Percentiles rank a stretch among this genome's conserved stretches.
Evolutionary conservation across 2,113 vertebrate genomes (phyloP).

Genomic region (Herpetotheres cachinnans): DNA sequence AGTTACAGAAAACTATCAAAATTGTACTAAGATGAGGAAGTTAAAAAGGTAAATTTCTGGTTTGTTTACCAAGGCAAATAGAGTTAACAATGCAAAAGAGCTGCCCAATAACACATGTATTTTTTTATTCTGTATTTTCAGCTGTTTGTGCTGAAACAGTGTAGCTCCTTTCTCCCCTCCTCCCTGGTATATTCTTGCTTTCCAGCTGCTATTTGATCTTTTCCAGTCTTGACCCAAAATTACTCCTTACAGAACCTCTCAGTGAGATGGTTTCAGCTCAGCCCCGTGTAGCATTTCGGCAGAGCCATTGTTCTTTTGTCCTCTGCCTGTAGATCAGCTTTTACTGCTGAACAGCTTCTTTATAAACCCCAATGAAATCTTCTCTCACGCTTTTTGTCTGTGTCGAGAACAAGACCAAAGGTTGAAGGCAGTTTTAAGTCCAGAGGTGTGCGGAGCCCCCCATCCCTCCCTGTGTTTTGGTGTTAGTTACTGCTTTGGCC

Average conservation of each 20-base stretch:
- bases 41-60: neutral
- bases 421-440: neutral
- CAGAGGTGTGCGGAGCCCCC: neutral
- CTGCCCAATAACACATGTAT: neutral
- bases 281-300: conserved; percentile 28
- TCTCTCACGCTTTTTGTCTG: neutral
- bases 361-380: neutral
- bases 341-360: conserved; percentile 28
- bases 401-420: neutral
- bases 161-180: neutral
- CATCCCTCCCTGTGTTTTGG: neutral
- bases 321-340: conserved; percentile 7
- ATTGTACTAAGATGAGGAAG: neutral
- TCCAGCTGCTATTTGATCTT: conserved; percentile 51
- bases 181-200: conserved; percentile 2
- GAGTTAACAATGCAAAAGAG: neutral
- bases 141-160: neutral
- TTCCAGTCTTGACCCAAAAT: neutral
- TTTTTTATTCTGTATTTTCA: neutral
- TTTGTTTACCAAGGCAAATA: neutral
- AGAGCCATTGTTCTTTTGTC: conserved; percentile 41
- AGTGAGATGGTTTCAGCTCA: neutral
- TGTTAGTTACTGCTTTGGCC: neutral
- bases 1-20: neutral
- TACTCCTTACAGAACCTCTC: conserved; percentile 4